These are phyloP conservation scores for Perccottus glenii DNA, from an alignment of 2,113 vertebrate species.

Conservation along the genomic window DNA sequence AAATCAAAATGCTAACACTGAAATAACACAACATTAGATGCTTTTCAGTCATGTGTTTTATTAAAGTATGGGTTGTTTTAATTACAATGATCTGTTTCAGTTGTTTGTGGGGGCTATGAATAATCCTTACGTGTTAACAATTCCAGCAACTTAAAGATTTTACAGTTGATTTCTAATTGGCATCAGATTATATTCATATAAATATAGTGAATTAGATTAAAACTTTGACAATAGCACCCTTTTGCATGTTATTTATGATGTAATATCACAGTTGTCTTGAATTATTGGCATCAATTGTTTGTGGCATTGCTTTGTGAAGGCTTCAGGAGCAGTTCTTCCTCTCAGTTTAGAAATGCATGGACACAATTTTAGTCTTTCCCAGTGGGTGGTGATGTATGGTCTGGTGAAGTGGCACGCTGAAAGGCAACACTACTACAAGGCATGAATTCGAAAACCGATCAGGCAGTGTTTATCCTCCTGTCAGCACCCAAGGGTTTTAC, in stretches of 20 bases:
- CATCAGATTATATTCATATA: not conserved
- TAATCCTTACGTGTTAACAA: not conserved
- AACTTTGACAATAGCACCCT: not conserved
- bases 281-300: not conserved
- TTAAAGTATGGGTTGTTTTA: not conserved
- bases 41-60: no score
- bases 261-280: not conserved
- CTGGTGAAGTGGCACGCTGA: conserved; percentile 58
- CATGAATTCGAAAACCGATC: conserved; percentile 54
- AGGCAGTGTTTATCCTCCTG: conserved; percentile 66
- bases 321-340: not conserved
- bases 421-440: conserved; percentile 72
- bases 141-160: not conserved
- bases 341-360: not conserved
- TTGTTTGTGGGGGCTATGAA: not conserved
- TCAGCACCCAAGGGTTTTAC: conserved; percentile 57
- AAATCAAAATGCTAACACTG: no score
- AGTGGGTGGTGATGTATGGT: conserved; percentile 16
- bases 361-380: not conserved
- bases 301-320: not conserved
- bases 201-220: not conserved
- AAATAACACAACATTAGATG: no score
- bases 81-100: not conserved
- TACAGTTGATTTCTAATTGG: not conserved
- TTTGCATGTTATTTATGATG: not conserved